Evolutionary conservation across 92 coral and sea anemone genomes (phyloP), one percentile per base, ranked within the genome.

Genomic region (Epizoanthus ramosus): DNA sequence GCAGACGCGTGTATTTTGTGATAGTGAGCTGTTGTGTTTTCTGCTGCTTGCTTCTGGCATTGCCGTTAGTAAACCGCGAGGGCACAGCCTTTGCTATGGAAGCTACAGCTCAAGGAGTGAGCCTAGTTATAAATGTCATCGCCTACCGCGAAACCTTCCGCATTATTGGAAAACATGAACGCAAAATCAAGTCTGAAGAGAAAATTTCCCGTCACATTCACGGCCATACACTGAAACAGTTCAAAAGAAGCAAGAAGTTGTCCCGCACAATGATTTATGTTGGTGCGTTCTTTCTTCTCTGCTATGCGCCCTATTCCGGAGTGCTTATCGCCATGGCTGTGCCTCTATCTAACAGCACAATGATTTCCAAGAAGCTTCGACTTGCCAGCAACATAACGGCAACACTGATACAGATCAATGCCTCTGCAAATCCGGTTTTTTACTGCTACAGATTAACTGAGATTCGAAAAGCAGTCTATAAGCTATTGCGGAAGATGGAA

Each of bases 241-340:
- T 77, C 17, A 77, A 63, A 37, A 41, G 47, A 41, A 77, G 82
- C 50, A 77, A 43, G 71, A 77, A 77, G 50, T 21, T 77, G 2
- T 77, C 82, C 15, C 82, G 70, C 52, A 77, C 82, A 21, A 77
- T 77, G 70, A 58, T 77, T 7, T 77, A 61, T 23, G 41, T 77
- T 19, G 82, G 82, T 2, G 58, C 71, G 17, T 41, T 77, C 19
- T 77, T 77, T 43, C 71, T 77, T 22, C 71, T 77, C 8, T 77
- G 82, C 69, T 77, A 77, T n/a, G 82, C 82, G 0, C 82, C 82
- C 10, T 77, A 77, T 47, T 77, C 71, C 0, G 71, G 70, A 0
- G 82, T 77, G 23, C 57, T 77, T 12, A 63, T 77, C 5, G 82
- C 82, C 16, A 77, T 77, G 82, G 82, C 82, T 22, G 82, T 77